These are phyloP conservation scores for Bhutanitis thaidina DNA, from an alignment of 2,888 invertebrate species.

Conservation along the genomic window DNA sequence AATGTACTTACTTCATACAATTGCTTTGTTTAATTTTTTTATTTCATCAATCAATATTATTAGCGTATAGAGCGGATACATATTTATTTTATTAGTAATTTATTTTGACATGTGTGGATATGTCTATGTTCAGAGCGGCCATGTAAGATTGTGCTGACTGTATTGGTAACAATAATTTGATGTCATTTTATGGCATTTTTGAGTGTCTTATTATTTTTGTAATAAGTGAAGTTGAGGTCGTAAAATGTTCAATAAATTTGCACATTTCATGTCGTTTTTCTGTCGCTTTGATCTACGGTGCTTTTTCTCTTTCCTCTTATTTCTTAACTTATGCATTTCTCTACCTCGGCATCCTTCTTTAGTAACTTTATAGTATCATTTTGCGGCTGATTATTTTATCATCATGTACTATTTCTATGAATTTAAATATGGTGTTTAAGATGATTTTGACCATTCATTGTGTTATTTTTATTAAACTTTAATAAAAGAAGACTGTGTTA, in stretches of 20 bases:
- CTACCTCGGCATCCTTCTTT: slow-evolving; percentile 69
- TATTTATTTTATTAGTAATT: too few species aligned
- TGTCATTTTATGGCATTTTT: not conserved
- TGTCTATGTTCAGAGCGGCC: too few species aligned
- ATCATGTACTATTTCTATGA: slow-evolving; percentile 44
- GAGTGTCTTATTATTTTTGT: slow-evolving; percentile 42
- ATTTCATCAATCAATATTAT: too few species aligned
- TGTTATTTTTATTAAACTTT: slow-evolving; percentile 49
- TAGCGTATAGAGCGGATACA: too few species aligned
- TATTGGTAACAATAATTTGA: not conserved
- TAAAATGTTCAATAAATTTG: slow-evolving; percentile 49
- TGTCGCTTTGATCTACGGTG: slow-evolving; percentile 7
- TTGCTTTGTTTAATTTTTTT: too few species aligned
- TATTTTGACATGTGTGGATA: too few species aligned
- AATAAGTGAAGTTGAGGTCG: slow-evolving; percentile 65
- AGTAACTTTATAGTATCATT: slow-evolving; percentile 43
- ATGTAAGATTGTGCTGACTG: not conserved
- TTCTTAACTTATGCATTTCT: slow-evolving; percentile 46
- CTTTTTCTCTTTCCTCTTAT: slow-evolving; percentile 7
- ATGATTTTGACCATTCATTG: slow-evolving; percentile 36
- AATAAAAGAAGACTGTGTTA: slow-evolving; percentile 40
- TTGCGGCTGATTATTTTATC: slow-evolving; percentile 26
- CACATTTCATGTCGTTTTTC: slow-evolving; percentile 16
- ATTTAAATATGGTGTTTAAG: slow-evolving; percentile 45
- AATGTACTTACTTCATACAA: too few species aligned